Evolutionary conservation across 1,140 invertebrate genomes (phyloP).

Genomic region (Adelges cooleyi): DNA sequence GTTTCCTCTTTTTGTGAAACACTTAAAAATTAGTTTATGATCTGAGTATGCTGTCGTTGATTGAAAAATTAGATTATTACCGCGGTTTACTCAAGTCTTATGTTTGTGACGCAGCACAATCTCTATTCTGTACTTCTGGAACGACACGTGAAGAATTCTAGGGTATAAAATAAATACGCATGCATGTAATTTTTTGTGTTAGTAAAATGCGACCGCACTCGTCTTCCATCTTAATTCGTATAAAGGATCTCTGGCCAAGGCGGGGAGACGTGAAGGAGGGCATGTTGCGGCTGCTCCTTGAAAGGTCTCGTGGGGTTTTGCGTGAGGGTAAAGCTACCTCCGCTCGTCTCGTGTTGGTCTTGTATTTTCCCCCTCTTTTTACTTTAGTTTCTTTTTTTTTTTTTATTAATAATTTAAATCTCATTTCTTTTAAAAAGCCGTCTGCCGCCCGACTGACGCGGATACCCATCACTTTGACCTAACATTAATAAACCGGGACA

Average conservation of each 20-base stretch:
- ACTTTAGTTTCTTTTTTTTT: not conserved
- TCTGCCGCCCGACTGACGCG: not conserved
- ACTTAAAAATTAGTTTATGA: too few relatives aligned
- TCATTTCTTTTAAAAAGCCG: slow-evolving; percentile 25
- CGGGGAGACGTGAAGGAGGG: not conserved
- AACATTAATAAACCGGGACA: slow-evolving; percentile 8
- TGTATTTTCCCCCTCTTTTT: not conserved
- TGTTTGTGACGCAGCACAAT: too few relatives aligned
- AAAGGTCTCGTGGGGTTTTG: slow-evolving; percentile 23
- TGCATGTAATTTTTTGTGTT: too few relatives aligned
- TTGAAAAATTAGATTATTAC: too few relatives aligned
- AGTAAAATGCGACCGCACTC: not conserved
- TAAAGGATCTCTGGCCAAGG: not conserved
- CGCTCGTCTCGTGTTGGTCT: not conserved
- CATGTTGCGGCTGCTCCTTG: slow-evolving; percentile 3
- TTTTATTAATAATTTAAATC: slow-evolving; percentile 29
- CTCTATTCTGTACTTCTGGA: too few relatives aligned
- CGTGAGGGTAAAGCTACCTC: not conserved
- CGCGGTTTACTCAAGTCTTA: too few relatives aligned
- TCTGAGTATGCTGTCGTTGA: too few relatives aligned
- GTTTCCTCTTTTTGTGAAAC: too few relatives aligned
- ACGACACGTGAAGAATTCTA: too few relatives aligned
- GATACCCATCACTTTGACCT: slow-evolving; percentile 24
- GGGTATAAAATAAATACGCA: too few relatives aligned
- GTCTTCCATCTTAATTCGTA: slow-evolving; percentile 14